These are phyloP conservation scores for Varroa destructor DNA, from an alignment of 1,140 invertebrate species.

Conservation along the genomic window DNA sequence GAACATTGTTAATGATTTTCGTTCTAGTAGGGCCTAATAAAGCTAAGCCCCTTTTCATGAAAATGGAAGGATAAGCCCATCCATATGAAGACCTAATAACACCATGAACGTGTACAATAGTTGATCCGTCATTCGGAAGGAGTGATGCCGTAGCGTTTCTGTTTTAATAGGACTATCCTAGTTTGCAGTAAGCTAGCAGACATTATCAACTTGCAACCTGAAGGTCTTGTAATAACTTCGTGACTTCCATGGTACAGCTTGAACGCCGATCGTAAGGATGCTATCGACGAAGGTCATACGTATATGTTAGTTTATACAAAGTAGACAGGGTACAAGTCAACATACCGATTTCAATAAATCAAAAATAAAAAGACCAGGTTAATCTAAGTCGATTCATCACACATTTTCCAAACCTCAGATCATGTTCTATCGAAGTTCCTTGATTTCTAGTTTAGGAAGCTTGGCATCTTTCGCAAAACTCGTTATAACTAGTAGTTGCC, in stretches of 20 bases:
- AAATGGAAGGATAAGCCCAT: background rate
- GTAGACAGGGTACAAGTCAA: too few relatives aligned
- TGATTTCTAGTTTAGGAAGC: too few relatives aligned
- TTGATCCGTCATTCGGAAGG: background rate
- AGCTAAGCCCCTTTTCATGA: background rate
- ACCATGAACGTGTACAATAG: background rate
- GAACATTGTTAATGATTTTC: background rate
- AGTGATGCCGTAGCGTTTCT: background rate
- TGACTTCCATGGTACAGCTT: background rate
- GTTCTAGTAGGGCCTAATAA: background rate
- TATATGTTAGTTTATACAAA: too few relatives aligned
- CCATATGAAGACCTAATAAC: conserved; percentile 15
- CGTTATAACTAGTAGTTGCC: too few relatives aligned
- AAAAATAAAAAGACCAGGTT: too few relatives aligned
- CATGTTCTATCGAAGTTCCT: too few relatives aligned
- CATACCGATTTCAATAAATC: too few relatives aligned
- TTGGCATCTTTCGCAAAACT: too few relatives aligned
- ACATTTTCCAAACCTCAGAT: too few relatives aligned
- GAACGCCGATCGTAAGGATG: too few relatives aligned
- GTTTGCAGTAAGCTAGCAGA: background rate
- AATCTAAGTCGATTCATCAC: too few relatives aligned
- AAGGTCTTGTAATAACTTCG: background rate
- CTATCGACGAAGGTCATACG: too few relatives aligned
- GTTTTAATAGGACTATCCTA: background rate
- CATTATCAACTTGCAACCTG: background rate